These are phyloP conservation scores for Drosophila serrata DNA, from an alignment of 1,140 invertebrate species.

Conservation along the genomic window DNA sequence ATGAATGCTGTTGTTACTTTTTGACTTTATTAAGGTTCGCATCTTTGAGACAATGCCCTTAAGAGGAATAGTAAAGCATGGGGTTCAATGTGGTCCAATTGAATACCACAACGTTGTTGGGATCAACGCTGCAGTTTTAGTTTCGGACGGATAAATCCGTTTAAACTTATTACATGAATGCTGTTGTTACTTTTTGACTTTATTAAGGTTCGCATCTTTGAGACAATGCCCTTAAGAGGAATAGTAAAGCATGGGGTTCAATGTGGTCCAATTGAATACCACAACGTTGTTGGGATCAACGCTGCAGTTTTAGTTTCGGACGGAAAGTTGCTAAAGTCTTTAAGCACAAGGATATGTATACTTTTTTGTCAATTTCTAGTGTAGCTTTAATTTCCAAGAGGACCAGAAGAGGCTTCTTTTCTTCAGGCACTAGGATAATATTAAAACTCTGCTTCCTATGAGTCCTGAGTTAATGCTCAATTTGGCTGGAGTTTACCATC, in stretches of 20 bases:
- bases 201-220: conserved; percentile 68
- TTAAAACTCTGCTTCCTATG: conserved; percentile 50
- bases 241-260: conserved; percentile 53
- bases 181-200: conserved; percentile 33
- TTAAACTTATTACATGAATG: background rate
- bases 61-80: conserved; percentile 67
- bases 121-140: conserved; percentile 54
- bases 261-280: conserved; percentile 63
- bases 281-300: conserved; percentile 35
- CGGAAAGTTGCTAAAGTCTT: background rate
- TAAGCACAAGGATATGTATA: background rate
- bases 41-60: conserved; percentile 68
- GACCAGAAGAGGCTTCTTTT: conserved; percentile 23
- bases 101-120: conserved; percentile 53
- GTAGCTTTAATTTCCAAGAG: conserved; percentile 59
- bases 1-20: background rate
- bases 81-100: conserved; percentile 52
- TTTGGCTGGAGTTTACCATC: background rate
- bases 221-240: conserved; percentile 73
- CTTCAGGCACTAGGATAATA: conserved; percentile 69
- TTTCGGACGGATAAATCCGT: conserved; percentile 37
- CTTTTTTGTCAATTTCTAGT: background rate
- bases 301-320: conserved; percentile 63
- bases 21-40: conserved; percentile 68
- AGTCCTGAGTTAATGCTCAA: conserved; percentile 41